Base-by-base conservation (phyloP, 2,113 vertebrate species). In the Alectura lathami region DNA sequence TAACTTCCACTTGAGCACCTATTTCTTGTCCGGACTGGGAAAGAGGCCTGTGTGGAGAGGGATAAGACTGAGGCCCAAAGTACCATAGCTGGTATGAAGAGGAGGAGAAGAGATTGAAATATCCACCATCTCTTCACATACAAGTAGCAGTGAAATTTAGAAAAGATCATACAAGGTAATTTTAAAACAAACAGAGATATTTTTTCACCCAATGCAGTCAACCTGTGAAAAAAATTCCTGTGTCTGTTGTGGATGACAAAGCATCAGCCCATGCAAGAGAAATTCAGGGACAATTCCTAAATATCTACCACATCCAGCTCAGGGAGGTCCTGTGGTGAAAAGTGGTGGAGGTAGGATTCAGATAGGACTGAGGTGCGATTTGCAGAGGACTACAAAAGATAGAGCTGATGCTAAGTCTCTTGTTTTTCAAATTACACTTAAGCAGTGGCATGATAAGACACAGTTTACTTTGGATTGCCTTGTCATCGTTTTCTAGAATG, bases 61-160 rank as follows among this genome's bases (percentile, higher is more conserved):
- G 8, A 11, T 36, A 48, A 70, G 59, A 17, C 5, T 54, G n/a
- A 64, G 6, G 8, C 14, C 45, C 6, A 7, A 81, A 81, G 40
- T 8, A 20, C 22, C 3, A 2, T 22, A 11, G 70, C 7, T 1
- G 0, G 9, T 36, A 3, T 36, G 24, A 62, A 77, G 17, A 26
- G 23, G 42, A 38, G 27, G 13, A 27, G 13, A 48, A 62, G 15
- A 23, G 6, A 5, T 17, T 77, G 34, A 56, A 48, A 18, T 22
- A 62, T 29, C 68, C 43, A 47, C 7, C 0, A 0, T 42, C 36
- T 86, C n/a, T 84, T 73, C 27, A 11, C 43, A 7, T 18, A 16
- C 7, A 77, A 13, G 2, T 60, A 32, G 13, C 11, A 75, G 42
- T 34, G 13, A 4, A 9, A 17, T 74, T 56, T 69, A 73, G 79